Percentiles rank a stretch among this genome's conserved stretches.
These are phyloP conservation scores for Drosophila repletoides DNA, from an alignment of 1,140 invertebrate genomes.

Conservation along the genomic window DNA sequence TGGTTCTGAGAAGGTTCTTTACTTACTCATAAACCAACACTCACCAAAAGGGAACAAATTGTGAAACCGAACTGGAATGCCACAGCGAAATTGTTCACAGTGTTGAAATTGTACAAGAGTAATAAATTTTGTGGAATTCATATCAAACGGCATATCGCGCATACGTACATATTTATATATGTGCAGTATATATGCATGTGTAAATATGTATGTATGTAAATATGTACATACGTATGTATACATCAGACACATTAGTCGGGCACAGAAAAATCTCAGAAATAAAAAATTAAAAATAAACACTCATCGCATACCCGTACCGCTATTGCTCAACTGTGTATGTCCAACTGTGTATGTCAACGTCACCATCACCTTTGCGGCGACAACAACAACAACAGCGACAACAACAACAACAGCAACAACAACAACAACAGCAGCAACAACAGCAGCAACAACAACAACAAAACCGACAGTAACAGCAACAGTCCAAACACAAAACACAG, in stretches of 20 bases:
- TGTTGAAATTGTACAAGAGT: slow-evolving; percentile 62
- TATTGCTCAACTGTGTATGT: slow-evolving; percentile 25
- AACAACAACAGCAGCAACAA: not conserved
- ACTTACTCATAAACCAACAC: not conserved
- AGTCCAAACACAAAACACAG: slow-evolving; percentile 31
- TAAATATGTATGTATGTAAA: not conserved
- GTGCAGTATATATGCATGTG: not conserved
- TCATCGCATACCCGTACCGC: slow-evolving; percentile 1
- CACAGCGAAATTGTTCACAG: slow-evolving; percentile 5
- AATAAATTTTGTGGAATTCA: slow-evolving; percentile 52
- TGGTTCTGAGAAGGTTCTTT: too few species aligned
- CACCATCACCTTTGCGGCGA: slow-evolving; percentile 52
- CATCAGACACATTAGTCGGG: slow-evolving; percentile 10
- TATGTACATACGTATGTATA: not conserved
- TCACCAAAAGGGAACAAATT: slow-evolving; percentile 6
- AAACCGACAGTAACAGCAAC: slow-evolving; percentile 4
- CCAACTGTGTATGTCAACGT: slow-evolving; percentile 46
- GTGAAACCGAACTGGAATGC: slow-evolving; percentile 10
- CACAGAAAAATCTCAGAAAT: slow-evolving; percentile 55
- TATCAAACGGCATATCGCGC: not conserved
- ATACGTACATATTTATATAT: not conserved
- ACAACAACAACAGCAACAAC: slow-evolving; percentile 39
- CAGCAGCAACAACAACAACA: slow-evolving; percentile 44
- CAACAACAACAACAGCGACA: slow-evolving; percentile 31
- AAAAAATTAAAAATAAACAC: slow-evolving; percentile 74